Base-by-base conservation (phyloP, 2,113 vertebrate genomes). In the Pteropus alecto region DNA sequence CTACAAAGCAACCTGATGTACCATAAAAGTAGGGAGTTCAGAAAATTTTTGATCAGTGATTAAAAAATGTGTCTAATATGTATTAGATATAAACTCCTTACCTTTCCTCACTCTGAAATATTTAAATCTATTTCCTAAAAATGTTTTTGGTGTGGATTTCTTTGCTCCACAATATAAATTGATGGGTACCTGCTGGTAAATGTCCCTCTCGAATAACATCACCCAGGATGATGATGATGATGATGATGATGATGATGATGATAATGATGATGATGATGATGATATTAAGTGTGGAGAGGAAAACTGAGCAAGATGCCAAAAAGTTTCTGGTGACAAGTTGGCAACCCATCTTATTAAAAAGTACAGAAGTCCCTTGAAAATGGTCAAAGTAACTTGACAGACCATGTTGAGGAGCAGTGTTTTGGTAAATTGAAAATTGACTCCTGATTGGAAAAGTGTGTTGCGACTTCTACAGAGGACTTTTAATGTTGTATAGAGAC, bases 11-110 rank as follows among this genome's bases (percentile, higher is more conserved):
- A 58, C 19, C 70, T 91, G 60, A 63, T 63, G 1, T 3, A 43
- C 30, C 46, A 68, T 70, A 78, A 85, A 85, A 76, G 35, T 24
- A 91, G 26, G 22, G n/a, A 51, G 81, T 96, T 91, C 33, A 48
- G 43, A 81, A 76, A 81, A 24, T 30, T 95, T 94, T 96, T 90
- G n/a, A 81, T 94, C 35, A 58, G 4, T 63, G 24, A 14, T 74
- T 90, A 83, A 56, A 90, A 92, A 90, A 28, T 90, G 1, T 60
- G 19, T 73, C 65, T 3, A 9, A 77, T 28, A 26, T 83, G 38
- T 38, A 11, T 33, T 82, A 12, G 8, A 43, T 76, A 76, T 81
- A 96, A 93, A 79, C 33, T 89, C n/a, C n/a, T 6, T 77, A 19
- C 26, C 43, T 90, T 87, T 90, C 60, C 51, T 51, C 51, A 51